phyloP scores from a whole-genome alignment of 2,888 invertebrate species.

The Siphlonurus alternatus region DNA sequence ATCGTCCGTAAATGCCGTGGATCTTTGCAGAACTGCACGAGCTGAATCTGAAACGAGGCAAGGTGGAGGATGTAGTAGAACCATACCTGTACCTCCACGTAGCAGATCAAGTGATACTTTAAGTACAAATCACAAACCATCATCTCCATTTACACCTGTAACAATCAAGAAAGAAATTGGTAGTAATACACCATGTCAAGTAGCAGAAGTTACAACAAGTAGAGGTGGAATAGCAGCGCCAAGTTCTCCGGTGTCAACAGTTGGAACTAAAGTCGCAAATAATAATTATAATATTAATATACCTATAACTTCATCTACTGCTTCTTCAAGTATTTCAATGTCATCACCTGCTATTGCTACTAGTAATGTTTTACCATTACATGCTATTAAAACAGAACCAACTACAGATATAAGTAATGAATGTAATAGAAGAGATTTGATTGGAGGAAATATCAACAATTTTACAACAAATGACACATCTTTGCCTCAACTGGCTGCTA shows the following conservation, averaged over 20 bases:
- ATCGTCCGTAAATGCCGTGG: not conserved
- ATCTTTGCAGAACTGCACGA: not conserved
- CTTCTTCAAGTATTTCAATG: no score
- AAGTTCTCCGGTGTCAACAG: not conserved
- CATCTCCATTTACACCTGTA: conserved; percentile 11
- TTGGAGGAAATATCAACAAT: no score
- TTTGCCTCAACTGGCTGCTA: no score
- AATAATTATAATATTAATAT: not conserved
- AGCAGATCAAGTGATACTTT: conserved; percentile 8
- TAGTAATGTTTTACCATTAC: not conserved
- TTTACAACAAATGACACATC: no score
- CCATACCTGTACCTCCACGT: conserved; percentile 37
- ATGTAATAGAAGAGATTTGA: no score
- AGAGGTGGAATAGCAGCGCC: conserved; percentile 28
- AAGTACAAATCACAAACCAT: not conserved
- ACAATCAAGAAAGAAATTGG: conserved; percentile 38
- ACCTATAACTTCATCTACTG: no score
- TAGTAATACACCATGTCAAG: conserved; percentile 30
- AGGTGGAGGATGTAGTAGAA: conserved; percentile 47
- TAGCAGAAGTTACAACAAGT: conserved; percentile 38
- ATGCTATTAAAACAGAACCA: not conserved
- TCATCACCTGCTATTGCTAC: not conserved
- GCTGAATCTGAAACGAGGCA: conserved; percentile 3
- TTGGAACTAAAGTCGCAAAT: not conserved
- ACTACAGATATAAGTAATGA: no score